Evolutionary conservation across 2,888 invertebrate genomes (phyloP).

Genomic region (Conchocele bisecta): DNA sequence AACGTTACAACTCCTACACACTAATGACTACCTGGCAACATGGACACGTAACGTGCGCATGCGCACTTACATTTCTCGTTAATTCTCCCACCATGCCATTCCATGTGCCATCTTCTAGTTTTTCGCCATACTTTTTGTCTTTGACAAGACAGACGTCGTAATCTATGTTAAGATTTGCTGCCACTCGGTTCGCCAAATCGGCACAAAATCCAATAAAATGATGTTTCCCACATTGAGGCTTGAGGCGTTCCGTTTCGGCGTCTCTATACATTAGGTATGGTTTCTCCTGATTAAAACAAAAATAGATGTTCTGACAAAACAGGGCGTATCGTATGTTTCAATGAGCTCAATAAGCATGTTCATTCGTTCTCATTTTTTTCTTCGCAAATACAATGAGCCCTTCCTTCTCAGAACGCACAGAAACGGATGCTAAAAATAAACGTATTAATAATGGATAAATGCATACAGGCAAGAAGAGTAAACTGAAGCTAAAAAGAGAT

Average conservation of each 20-base stretch:
- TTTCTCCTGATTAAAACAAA: constrained; percentile 69
- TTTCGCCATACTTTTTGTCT: constrained; percentile 70
- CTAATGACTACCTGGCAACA: too few relatives aligned
- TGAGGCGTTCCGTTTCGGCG: constrained; percentile 24
- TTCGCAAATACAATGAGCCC: too few relatives aligned
- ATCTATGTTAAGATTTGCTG: constrained; percentile 78
- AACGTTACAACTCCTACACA: too few relatives aligned
- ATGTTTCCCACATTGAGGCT: constrained; percentile 87
- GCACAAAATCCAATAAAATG: constrained; percentile 85
- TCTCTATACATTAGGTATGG: constrained; percentile 77
- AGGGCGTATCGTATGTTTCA: background rate
- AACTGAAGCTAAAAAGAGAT: too few relatives aligned
- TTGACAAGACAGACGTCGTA: constrained; percentile 75
- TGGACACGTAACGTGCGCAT: too few relatives aligned
- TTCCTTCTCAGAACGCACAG: too few relatives aligned
- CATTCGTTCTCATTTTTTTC: too few relatives aligned
- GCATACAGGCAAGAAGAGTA: too few relatives aligned
- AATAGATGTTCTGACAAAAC: background rate
- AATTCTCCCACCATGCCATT: constrained; percentile 81
- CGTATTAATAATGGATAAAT: too few relatives aligned
- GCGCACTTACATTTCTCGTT: constrained; percentile 71
- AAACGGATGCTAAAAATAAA: too few relatives aligned
- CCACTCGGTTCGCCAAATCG: constrained; percentile 81
- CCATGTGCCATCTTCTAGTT: constrained; percentile 74
- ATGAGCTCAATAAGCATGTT: too few relatives aligned